Base-by-base conservation (phyloP, 2,797 vertebrate genomes). In the Falco biarmicus region DNA sequence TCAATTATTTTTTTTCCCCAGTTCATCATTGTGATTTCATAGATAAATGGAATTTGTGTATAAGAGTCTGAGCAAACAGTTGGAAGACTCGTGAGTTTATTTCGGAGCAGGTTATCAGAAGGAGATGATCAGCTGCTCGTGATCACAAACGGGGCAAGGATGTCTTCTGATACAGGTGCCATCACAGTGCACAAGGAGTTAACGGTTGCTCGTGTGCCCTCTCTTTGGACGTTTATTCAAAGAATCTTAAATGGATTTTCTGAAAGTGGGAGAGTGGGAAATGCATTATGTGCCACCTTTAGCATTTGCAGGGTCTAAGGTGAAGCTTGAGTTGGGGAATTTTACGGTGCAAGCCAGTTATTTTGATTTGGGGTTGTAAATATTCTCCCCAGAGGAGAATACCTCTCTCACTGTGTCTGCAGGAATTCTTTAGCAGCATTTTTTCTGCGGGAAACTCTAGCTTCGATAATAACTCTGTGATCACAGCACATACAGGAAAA, bases 291-390 rank as follows among this genome's bases (percentile, higher is more conserved):
- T 81, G 81, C 87, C 71, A 94, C 89, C 92, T 93, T 83, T 81
- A 91, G 34, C 73, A 61, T 92, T 85, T 87, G 51, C 59, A 83
- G 84, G 89, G 86, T 76, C 93, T 89, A 92, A 95, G 86, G 93
- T 94, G 94, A 93, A 93, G 69, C 87, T 87, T 84, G 87, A 89
- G 57, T 39, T 89, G 75, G 60, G 65, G 65, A 92, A 53, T 94
- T 96, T 95, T 94, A 94, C 60, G 61, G 73, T 32, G 47, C 73
- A 63, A 89, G 87, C 41, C 89, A 93, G 89, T 94, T 92, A 74
- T 93, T 95, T 92, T 89, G 94, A 87, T 94, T 96, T 84, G 20
- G 45, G 57, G 57, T 32, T 91, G 90, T 97, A 96, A 96, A 97
- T 95, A 85, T 78, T 74, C 68, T 78, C 34, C 75, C 50, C 82